These are phyloP conservation scores for Panthera leo DNA, from an alignment of 2,113 vertebrate species.

Conservation along the genomic window DNA sequence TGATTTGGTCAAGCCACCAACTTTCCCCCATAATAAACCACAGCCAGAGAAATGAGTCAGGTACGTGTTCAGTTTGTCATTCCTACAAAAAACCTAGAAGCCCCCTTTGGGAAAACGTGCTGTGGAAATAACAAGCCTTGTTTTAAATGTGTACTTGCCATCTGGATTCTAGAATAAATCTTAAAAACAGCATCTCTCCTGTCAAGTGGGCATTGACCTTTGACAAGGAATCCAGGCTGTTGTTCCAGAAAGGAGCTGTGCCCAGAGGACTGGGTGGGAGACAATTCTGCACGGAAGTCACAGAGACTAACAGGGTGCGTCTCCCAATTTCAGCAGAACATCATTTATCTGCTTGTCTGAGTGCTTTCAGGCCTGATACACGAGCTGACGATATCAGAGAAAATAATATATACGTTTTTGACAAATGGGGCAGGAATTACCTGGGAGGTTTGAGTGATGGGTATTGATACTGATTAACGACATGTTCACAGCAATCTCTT, in stretches of 20 bases:
- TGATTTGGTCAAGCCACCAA: background rate
- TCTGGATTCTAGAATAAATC: background rate
- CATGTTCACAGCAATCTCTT: background rate
- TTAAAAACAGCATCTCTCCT: background rate
- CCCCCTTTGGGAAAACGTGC: background rate
- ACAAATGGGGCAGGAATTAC: background rate
- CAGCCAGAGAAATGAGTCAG: background rate
- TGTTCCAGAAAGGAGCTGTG: background rate
- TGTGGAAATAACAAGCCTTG: background rate
- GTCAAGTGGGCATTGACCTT: background rate
- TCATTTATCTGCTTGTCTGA: constrained; percentile 10
- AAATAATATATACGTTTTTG: background rate
- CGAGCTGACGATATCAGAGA: background rate
- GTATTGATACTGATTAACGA: background rate
- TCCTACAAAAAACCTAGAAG: background rate
- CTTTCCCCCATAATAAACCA: background rate
- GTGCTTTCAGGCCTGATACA: constrained; percentile 4
- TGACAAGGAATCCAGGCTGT: background rate
- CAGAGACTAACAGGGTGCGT: background rate
- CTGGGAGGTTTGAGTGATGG: background rate
- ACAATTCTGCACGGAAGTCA: background rate
- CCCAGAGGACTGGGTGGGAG: background rate
- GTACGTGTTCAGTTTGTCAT: background rate
- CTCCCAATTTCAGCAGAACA: background rate
- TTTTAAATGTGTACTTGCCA: background rate